Base-by-base conservation (phyloP, 1,140 invertebrate species). In the Drosophila varians region DNA sequence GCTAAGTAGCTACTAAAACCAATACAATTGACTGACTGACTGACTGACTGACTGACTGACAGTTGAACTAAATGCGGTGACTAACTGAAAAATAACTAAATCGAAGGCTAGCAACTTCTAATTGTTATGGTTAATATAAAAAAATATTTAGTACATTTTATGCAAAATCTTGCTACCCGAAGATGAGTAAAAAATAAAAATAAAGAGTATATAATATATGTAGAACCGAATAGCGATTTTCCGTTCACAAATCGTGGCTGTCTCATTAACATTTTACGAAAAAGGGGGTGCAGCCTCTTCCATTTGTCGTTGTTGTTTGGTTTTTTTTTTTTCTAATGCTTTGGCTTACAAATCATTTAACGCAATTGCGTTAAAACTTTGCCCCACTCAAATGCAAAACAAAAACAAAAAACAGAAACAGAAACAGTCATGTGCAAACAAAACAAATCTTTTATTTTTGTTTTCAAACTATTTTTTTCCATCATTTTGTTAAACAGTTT, bases 331-430 rank as follows among this genome's bases (percentile, higher is more conserved):
- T 53, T 23, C 40, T 62, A 19, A 38, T 38, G 25, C 55, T 36
- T 36, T 52, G 60, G 26, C 62, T 66, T 66, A 66, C 62, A 66
- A 66, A 66, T 66, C 62, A 66, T 86, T 87, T 80, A 87, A 86
- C 80, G 80, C 80, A 84, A 86, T 86, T 84, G 80, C 80, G 79
- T 84, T 80, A 84, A 84, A 86, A 66, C 46, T 66, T 66, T 66
- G 60, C 60, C 16, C 60, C 76, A 86, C 69, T 79, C 70, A 51
- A 57, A 62, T 19, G 6, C 47, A 36, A 19, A 26, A 56, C 40
- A 46, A 40, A 46, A 53, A 19, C 36, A 19, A 60, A 60, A 21
- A 23, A 23, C 26, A 38, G 9, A 14, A 45, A 49, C 4, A 34
- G 11, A 34, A 12, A 28, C 23, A 19, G n/a, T 8, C 5, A 7